phyloP scores from a whole-genome alignment of 2,888 invertebrate genomes.

The Vanessa cardui region DNA sequence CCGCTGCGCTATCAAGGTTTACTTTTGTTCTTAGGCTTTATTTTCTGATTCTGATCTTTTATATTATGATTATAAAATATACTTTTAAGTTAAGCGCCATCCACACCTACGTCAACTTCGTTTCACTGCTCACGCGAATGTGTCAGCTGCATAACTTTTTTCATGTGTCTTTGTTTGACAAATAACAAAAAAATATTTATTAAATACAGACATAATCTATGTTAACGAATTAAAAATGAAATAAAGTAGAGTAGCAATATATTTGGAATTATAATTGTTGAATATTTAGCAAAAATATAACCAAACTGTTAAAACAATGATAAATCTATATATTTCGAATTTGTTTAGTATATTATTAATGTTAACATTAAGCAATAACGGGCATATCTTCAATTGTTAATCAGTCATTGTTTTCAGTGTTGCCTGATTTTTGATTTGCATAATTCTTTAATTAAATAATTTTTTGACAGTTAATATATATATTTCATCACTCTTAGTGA shows the following conservation, averaged over 20 bases:
- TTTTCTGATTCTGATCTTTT: too few species aligned
- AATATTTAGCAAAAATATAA: conserved; percentile 27
- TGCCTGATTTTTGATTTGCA: not conserved
- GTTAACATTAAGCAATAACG: conserved; percentile 39
- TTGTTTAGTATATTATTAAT: conserved; percentile 20
- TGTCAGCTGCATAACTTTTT: too few species aligned
- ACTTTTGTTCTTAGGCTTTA: too few species aligned
- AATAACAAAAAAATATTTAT: not conserved
- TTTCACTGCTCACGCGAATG: too few species aligned
- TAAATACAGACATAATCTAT: conserved; percentile 9
- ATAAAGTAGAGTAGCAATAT: conserved; percentile 10
- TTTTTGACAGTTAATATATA: not conserved
- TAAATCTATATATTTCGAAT: conserved; percentile 3
- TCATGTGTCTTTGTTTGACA: too few species aligned
- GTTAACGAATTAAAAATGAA: conserved; percentile 15
- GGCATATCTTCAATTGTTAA: conserved; percentile 39
- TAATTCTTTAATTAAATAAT: not conserved
- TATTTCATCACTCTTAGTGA: too few species aligned
- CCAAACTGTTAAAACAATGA: not conserved
- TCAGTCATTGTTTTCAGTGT: conserved; percentile 3
- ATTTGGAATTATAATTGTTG: conserved; percentile 28
- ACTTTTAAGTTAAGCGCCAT: too few species aligned
- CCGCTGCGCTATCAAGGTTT: too few species aligned
- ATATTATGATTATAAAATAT: too few species aligned
- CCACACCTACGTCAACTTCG: too few species aligned